phyloP scores from a whole-genome alignment of 2,888 invertebrate species.

The Drosophila histrio region DNA sequence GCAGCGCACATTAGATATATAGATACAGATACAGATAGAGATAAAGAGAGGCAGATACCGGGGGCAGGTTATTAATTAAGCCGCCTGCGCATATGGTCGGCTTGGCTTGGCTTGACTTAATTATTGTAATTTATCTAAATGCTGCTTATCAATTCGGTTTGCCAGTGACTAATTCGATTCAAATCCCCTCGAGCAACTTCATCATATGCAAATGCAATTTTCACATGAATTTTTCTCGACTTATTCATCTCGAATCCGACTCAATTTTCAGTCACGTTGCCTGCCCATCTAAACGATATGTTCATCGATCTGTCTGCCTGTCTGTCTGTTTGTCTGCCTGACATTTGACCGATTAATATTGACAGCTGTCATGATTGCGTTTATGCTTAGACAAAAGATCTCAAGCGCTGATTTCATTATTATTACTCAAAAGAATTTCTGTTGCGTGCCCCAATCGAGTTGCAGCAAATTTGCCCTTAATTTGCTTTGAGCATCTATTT shows the following conservation, averaged over 20 bases:
- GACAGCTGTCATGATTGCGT: slow-evolving; percentile 76
- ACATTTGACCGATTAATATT: slow-evolving; percentile 74
- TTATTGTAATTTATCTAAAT: slow-evolving; percentile 74
- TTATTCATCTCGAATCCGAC: slow-evolving; percentile 63
- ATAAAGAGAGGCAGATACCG: slow-evolving; percentile 8
- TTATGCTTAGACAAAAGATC: slow-evolving; percentile 51
- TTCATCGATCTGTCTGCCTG: slow-evolving; percentile 11
- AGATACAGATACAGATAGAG: slow-evolving; percentile 6
- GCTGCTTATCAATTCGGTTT: slow-evolving; percentile 59
- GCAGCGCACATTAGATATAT: slow-evolving; percentile 14
- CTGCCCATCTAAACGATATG: slow-evolving; percentile 8
- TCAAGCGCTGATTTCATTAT: slow-evolving; percentile 39
- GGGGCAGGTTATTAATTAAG: slow-evolving; percentile 65
- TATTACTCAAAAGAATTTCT: slow-evolving; percentile 39
- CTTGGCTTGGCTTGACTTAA: slow-evolving; percentile 43
- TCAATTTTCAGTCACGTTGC: slow-evolving; percentile 53
- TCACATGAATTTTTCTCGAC: slow-evolving; percentile 43
- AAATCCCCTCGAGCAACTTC: slow-evolving; percentile 23
- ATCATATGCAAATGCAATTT: slow-evolving; percentile 67
- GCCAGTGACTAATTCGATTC: slow-evolving; percentile 45
- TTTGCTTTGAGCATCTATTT: slow-evolving; percentile 40
- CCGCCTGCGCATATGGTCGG: slow-evolving; percentile 64
- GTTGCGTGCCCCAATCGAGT: slow-evolving; percentile 19
- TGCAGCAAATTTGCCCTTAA: slow-evolving; percentile 40
- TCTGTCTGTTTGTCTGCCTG: slow-evolving; percentile 24